phyloP scores from a whole-genome alignment of 1,140 invertebrate genomes.

The Sarcophaga bullata region DNA sequence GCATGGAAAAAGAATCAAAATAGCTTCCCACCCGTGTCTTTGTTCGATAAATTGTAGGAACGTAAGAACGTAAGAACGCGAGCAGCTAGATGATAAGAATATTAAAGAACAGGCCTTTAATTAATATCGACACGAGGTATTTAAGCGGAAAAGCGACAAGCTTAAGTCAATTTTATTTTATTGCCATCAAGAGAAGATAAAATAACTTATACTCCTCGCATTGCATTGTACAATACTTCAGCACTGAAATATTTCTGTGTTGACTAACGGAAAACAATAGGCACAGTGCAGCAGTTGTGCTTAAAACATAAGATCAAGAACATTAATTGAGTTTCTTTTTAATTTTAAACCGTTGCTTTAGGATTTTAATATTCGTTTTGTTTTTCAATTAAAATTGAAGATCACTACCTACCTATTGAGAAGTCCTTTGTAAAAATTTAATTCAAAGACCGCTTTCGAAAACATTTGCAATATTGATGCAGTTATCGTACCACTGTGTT shows the following conservation, averaged over 20 bases:
- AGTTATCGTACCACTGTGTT: background rate
- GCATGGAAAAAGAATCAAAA: no score
- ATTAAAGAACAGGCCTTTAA: background rate
- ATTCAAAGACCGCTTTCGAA: no score
- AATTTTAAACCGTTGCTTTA: no score
- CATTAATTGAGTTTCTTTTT: no score
- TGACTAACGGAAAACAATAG: background rate
- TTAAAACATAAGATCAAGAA: background rate
- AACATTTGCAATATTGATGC: background rate
- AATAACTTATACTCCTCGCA: background rate
- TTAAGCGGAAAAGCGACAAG: constrained; percentile 28
- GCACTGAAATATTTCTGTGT: background rate
- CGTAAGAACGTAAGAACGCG: background rate
- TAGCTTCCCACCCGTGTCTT: background rate
- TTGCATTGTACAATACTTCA: background rate
- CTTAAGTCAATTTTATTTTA: constrained; percentile 31
- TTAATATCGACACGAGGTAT: constrained; percentile 23
- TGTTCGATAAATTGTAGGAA: background rate
- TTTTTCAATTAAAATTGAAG: no score
- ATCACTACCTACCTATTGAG: no score
- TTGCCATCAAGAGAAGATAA: constrained; percentile 7
- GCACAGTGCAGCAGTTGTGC: background rate
- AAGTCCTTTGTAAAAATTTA: no score
- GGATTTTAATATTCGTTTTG: no score
- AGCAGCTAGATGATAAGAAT: no score